phyloP scores from a whole-genome alignment of 2,113 vertebrate genomes.

The Glareola pratincola region DNA sequence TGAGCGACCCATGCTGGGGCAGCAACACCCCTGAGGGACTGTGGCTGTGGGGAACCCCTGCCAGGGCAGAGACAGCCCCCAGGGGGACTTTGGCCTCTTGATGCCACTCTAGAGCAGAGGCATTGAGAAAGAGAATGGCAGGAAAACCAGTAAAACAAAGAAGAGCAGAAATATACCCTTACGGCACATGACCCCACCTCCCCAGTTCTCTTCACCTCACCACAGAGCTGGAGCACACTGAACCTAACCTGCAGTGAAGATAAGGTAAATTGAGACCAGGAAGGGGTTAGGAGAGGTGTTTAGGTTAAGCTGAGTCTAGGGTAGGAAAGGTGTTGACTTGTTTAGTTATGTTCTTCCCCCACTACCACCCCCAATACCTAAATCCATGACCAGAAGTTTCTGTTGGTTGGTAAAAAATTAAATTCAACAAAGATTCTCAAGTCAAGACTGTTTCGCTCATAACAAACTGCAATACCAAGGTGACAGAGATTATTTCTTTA shows the following conservation, averaged over 20 bases:
- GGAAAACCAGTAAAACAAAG: background rate
- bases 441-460: background rate
- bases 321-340: background rate
- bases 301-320: background rate
- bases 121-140: background rate
- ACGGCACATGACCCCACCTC: background rate
- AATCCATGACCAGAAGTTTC: background rate
- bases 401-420: background rate
- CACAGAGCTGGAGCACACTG: background rate
- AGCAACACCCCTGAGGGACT: background rate
- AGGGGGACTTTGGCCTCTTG: background rate
- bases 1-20: fast-evolving
- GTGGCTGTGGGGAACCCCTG: background rate
- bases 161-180: background rate
- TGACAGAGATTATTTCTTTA: background rate
- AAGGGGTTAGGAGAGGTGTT: background rate
- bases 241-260: background rate
- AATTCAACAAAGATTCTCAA: background rate
- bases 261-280: background rate
- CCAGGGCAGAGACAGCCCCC: background rate
- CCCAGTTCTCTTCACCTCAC: background rate
- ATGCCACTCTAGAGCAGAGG: background rate
- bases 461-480: background rate
- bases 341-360: background rate
- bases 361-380: background rate